phyloP scores from a whole-genome alignment of 2,797 vertebrate genomes.

The Chelon labrosus region DNA sequence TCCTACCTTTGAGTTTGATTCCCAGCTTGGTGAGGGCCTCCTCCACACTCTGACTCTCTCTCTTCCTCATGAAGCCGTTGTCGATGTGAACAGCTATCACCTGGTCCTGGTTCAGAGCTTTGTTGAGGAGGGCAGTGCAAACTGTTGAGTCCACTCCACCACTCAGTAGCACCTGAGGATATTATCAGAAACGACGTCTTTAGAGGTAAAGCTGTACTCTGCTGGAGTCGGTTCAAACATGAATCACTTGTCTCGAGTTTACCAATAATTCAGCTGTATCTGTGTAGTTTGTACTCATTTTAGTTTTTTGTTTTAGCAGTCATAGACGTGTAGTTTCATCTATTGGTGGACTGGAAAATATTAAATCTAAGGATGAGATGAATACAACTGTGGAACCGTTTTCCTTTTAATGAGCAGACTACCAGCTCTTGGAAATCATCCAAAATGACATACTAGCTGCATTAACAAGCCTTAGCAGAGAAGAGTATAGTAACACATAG shows the following conservation, averaged over 20 bases:
- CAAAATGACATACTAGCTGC: not conserved
- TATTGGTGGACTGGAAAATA: conserved; percentile 9
- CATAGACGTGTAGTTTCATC: not conserved
- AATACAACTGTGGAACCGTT: not conserved
- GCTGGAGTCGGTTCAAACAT: not conserved
- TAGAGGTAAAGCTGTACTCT: not conserved
- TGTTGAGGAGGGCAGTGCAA: conserved; percentile 97
- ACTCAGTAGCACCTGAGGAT: conserved; percentile 92
- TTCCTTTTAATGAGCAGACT: not conserved
- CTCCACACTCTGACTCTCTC: conserved; percentile 96
- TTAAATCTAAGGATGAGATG: not conserved
- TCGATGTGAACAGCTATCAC: conserved; percentile 99
- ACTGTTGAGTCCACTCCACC: conserved; percentile 98
- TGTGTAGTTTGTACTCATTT: not conserved
- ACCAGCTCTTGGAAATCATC: not conserved
- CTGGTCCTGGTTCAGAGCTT: conserved; percentile 94
- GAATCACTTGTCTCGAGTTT: not conserved
- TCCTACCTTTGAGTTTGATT: conserved; percentile 95
- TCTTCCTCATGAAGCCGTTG: conserved; percentile 99
- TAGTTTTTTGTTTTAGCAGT: not conserved
- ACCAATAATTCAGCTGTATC: not conserved
- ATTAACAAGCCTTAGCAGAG: not conserved
- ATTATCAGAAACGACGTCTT: conserved; percentile 2
- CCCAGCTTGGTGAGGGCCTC: conserved; percentile 97
- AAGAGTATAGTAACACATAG: not conserved